A percentile compares a stretch with the other conserved stretches of the same genome.
Evolutionary conservation across 1,140 invertebrate species (phyloP).

Genomic region (Eriosoma lanigerum): DNA sequence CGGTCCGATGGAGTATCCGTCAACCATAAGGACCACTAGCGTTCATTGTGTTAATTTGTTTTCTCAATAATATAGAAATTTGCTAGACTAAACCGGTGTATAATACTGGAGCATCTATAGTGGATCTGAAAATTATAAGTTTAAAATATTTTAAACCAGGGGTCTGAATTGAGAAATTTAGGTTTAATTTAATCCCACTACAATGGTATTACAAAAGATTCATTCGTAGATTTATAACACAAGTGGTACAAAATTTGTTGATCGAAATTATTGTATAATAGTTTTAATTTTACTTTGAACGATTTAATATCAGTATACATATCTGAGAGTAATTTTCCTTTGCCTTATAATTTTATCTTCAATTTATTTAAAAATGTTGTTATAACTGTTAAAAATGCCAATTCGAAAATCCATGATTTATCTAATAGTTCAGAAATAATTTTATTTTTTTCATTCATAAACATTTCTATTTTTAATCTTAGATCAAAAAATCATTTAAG

Average conservation of each 20-base stretch:
- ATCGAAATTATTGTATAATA: constrained; percentile 5
- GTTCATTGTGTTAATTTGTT: no score
- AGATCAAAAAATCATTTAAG: not conserved
- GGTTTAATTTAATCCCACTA: not conserved
- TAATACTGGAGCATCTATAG: no score
- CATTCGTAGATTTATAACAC: not conserved
- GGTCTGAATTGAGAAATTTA: not conserved
- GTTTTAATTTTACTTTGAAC: not conserved
- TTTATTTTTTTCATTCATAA: not conserved
- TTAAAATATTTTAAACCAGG: no score
- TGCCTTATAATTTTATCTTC: not conserved
- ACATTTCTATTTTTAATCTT: not conserved
- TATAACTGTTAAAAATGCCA: not conserved
- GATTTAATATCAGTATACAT: not conserved
- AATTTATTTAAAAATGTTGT: not conserved
- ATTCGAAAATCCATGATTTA: no score
- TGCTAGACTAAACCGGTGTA: no score
- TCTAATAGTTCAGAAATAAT: no score
- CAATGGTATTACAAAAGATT: constrained; percentile 1
- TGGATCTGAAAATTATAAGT: no score
- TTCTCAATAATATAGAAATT: no score
- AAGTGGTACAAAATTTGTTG: not conserved
- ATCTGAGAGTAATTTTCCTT: not conserved
- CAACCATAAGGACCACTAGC: no score
- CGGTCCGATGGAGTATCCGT: no score